Conservation (phyloP, 2,797 vertebrate species). For the Alectoris magna region DNA sequence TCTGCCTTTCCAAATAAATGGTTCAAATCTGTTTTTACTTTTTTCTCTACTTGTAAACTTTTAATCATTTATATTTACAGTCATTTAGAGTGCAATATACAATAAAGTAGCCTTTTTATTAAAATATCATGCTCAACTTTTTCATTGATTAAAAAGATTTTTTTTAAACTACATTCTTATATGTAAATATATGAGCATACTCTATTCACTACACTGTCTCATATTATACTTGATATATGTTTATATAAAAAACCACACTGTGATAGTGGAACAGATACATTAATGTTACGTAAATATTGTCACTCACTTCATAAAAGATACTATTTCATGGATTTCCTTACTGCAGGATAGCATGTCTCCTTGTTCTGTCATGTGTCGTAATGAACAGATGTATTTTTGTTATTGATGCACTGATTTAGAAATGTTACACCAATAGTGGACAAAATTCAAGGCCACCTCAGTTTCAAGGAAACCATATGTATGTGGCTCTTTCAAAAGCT, state of each 20-base stretch:
- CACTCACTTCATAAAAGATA: conserved; percentile 40
- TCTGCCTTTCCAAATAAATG: conserved; percentile 52
- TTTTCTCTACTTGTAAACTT: conserved; percentile 70
- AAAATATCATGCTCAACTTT: conserved; percentile 68
- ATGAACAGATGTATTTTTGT: not conserved
- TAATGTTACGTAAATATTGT: conserved; percentile 50
- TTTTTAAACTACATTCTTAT: conserved; percentile 60
- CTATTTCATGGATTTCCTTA: not conserved
- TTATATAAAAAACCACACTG: conserved; percentile 50
- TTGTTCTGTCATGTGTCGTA: not conserved
- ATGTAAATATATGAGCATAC: conserved; percentile 23
- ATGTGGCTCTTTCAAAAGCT: not conserved
- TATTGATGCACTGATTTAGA: not conserved
- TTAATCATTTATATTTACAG: conserved; percentile 65
- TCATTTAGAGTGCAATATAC: conserved; percentile 73
- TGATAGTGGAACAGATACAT: conserved; percentile 63
- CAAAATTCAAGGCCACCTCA: conserved; percentile 14
- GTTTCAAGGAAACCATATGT: not conserved
- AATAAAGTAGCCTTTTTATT: conserved; percentile 59
- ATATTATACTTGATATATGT: not conserved
- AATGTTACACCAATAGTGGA: not conserved
- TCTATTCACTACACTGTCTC: not conserved
- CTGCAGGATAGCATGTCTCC: conserved; percentile 22
- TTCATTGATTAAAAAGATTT: conserved; percentile 54
- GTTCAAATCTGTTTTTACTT: conserved; percentile 54